Percentiles rank a stretch among this genome's conserved stretches.
These are phyloP conservation scores for Poecilia gillii DNA, from an alignment of 2,797 vertebrate genomes.

Conservation along the genomic window DNA sequence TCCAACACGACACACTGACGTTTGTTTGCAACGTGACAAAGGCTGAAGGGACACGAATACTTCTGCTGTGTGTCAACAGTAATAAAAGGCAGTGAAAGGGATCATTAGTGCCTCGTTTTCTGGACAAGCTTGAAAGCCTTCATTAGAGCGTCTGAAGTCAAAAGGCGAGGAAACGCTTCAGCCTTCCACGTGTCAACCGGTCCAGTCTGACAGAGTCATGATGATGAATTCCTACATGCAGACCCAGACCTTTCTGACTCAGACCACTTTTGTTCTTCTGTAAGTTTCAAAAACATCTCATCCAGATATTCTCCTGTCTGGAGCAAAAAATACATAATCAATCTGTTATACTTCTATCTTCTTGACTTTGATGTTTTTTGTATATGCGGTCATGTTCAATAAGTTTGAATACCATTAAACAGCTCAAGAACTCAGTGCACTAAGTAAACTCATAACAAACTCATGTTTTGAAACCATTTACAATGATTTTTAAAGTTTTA, in stretches of 20 bases:
- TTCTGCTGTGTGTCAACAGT: not conserved
- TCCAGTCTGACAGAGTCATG: not conserved
- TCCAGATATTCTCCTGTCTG: not conserved
- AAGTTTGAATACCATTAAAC: not conserved
- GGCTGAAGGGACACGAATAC: not conserved
- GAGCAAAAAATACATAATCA: not conserved
- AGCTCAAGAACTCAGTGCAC: not conserved
- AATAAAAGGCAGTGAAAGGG: slow-evolving; percentile 1
- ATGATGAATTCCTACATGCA: not conserved
- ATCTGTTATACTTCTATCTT: not conserved
- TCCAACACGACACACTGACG: not conserved
- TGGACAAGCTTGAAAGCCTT: not conserved
- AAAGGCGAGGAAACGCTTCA: not conserved
- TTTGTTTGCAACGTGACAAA: not conserved
- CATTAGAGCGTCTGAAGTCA: not conserved
- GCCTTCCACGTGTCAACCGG: not conserved
- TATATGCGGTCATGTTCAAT: not conserved
- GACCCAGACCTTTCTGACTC: not conserved
- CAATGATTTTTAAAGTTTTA: not conserved
- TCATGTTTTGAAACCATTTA: not conserved
- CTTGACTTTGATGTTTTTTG: not conserved
- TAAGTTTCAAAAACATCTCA: no score
- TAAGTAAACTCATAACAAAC: not conserved
- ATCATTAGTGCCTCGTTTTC: not conserved
- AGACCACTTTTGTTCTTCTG: not conserved